Conservation (phyloP, 2,113 vertebrate species). For the Fulica atra region DNA sequence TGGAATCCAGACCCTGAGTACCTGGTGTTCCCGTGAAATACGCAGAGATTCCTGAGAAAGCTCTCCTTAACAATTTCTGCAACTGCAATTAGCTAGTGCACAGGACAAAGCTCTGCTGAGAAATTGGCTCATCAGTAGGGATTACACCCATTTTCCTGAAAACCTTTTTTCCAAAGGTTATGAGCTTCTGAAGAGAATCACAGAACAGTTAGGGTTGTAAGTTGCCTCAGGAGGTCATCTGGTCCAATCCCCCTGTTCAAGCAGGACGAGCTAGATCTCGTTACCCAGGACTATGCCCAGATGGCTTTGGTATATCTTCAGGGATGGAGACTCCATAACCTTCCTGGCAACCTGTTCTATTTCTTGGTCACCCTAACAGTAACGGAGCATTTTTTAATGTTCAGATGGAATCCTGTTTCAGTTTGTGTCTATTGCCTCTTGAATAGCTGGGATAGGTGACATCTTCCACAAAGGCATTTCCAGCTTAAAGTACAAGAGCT, state of each 20-base stretch:
- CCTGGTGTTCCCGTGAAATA: neutral
- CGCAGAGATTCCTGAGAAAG: neutral
- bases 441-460: neutral
- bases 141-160: neutral
- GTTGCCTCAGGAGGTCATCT: neutral
- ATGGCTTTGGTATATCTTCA: neutral
- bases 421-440: neutral
- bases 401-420: neutral
- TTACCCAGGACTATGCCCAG: neutral
- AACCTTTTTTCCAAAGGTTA: neutral
- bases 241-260: neutral
- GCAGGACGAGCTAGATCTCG: neutral
- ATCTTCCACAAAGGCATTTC: neutral
- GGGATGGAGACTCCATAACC: neutral
- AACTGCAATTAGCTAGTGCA: neutral
- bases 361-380: neutral
- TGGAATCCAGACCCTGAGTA: neutral
- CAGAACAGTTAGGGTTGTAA: neutral
- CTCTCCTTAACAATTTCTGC: neutral
- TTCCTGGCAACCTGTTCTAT: neutral
- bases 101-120: neutral
- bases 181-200: neutral
- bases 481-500: neutral
- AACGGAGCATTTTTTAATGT: neutral
- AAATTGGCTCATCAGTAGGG: neutral